Evolutionary conservation across 2,797 vertebrate species (phyloP).

Genomic region (Holocentrus rufus): DNA sequence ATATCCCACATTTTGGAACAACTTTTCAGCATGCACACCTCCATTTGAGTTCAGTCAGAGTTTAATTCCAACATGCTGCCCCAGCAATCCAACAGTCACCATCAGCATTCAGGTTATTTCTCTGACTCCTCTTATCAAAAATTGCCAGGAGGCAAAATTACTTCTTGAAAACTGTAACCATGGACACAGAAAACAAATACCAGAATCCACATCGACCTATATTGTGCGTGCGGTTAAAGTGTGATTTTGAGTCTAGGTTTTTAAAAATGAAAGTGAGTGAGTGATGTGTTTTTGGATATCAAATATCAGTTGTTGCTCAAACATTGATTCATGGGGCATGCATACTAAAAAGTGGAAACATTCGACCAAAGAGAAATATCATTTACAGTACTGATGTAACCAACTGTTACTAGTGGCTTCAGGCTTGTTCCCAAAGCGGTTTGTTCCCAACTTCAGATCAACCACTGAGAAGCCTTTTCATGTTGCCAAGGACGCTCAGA

Average conservation of each 20-base stretch:
- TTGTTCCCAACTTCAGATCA: slow-evolving; percentile 34
- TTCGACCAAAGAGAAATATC: slow-evolving; percentile 11
- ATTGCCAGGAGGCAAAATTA: neutral
- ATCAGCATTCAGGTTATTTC: neutral
- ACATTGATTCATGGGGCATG: neutral
- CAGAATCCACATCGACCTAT: neutral
- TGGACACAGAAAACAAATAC: neutral
- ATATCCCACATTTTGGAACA: slow-evolving; percentile 7
- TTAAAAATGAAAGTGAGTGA: neutral
- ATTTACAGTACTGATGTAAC: slow-evolving; percentile 48
- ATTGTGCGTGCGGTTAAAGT: neutral
- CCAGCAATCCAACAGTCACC: neutral
- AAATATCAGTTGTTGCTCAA: neutral
- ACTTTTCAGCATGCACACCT: neutral
- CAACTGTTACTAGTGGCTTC: slow-evolving; percentile 45
- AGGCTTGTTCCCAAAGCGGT: slow-evolving; percentile 21
- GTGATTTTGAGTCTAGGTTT: neutral
- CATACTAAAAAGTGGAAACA: neutral
- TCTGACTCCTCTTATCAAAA: neutral
- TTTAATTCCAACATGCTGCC: neutral
- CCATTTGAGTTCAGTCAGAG: neutral
- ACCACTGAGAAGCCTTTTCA: slow-evolving; percentile 35
- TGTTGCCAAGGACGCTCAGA: slow-evolving; percentile 48
- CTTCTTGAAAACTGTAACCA: neutral
- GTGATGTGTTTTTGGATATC: neutral